Conservation (phyloP, 2,888 invertebrate species). For the Aphodius sticticus region DNA sequence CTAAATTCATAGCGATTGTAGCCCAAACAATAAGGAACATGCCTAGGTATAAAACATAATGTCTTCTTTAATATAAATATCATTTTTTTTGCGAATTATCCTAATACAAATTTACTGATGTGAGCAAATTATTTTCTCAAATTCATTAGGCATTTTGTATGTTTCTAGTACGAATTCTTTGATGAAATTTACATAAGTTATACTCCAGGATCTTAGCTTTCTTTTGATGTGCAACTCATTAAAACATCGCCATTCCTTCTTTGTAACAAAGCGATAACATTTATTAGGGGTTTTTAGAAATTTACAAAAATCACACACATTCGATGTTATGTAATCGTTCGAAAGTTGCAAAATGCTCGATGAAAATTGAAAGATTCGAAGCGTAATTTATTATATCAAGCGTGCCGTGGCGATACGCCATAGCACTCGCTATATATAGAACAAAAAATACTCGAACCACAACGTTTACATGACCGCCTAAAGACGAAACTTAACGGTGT, state of each 20-base stretch:
- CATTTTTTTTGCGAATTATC: background rate
- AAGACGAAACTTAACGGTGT: background rate
- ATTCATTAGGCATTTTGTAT: no score
- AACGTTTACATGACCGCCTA: slow-evolving; percentile 38
- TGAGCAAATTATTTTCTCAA: no score
- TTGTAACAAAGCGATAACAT: background rate
- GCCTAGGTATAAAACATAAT: background rate
- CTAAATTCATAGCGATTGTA: background rate
- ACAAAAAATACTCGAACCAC: slow-evolving; percentile 42
- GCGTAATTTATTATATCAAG: background rate
- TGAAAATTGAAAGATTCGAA: background rate
- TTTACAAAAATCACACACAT: background rate
- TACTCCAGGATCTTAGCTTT: background rate
- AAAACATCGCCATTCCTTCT: background rate
- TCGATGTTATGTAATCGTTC: background rate
- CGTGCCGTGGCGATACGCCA: background rate
- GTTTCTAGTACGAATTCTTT: background rate
- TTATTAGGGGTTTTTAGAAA: background rate
- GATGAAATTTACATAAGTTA: background rate
- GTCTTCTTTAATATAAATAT: background rate
- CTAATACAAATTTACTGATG: background rate
- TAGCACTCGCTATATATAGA: slow-evolving; percentile 43
- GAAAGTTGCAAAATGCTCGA: background rate
- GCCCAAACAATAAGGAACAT: background rate
- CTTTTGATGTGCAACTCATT: background rate